Conservation (phyloP, 2,113 vertebrate genomes). For the Choloepus hoffmanni region DNA sequence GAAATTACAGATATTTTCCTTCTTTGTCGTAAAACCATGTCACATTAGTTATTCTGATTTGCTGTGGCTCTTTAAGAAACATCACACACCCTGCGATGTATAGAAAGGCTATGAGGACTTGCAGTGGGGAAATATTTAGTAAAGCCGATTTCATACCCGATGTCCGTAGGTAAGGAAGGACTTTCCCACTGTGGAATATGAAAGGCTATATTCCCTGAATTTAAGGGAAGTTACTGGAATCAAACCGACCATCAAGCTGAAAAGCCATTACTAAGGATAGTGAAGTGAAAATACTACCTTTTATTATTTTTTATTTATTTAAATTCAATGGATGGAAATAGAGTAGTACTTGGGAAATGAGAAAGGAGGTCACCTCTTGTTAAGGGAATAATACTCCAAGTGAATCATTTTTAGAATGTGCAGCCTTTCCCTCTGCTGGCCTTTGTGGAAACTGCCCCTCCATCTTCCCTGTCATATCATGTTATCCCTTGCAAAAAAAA, state of each 20-base stretch:
- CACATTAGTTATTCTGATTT: neutral
- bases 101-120: neutral
- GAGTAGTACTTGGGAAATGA: neutral
- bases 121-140: neutral
- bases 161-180: neutral
- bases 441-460: neutral
- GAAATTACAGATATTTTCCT: neutral
- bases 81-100: neutral
- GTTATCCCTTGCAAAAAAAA: neutral
- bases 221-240: neutral
- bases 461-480: neutral
- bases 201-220: neutral
- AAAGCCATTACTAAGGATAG: neutral
- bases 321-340: neutral
- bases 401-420: neutral
- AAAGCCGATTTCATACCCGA: neutral
- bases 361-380: neutral
- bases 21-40: neutral
- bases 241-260: neutral
- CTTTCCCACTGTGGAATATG: neutral
- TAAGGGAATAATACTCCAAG: neutral
- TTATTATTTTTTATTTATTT: conserved; percentile 27
- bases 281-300: neutral
- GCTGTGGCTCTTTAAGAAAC: neutral
- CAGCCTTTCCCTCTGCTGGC: neutral